Evolutionary conservation across 2,888 invertebrate species (phyloP), one percentile per base, ranked within the genome.

Genomic region (Netelia fuscicornis): DNA sequence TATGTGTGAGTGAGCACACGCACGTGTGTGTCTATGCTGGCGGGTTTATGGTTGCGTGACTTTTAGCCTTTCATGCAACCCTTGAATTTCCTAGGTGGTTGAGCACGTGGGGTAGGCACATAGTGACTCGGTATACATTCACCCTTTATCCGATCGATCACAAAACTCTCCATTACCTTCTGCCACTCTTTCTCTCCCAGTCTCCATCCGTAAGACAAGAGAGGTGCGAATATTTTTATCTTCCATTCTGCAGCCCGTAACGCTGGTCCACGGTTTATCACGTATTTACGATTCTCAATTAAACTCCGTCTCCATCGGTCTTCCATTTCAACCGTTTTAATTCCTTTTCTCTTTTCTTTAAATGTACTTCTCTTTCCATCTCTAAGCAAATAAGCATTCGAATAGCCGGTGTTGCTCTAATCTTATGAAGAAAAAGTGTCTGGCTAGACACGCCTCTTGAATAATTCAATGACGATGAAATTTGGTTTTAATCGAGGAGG

Each of bases 61-160:
- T 37, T 37, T 37, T 37, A 37, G 37, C 6, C 37, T 5, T 48
- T 13, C 13, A 13, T 48, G 13, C 48, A 48, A 48, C 74, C 52
- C 44, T n/a, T 25, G 52, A 60, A 58, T 48, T 17, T 79, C 52
- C 52, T 13, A 42, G 23, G 65, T 62, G 56, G 70, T 3, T 72
- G 67, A 65, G 72, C 71, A 71, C 71, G 72, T 64, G 70, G 82
- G 62, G 81, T 68, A 78, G 78, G 83, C 54, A 23, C 52, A 23
- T 64, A 70, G 76, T 79, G 76, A 72, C 77, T 81, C 54, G 62
- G 80, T 79, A 86, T 84, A 81, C 83, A 68, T 78, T 83, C 77
- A 72, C 64, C 68, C 65, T 81, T 76, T 74, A 81, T 60, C 37
- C 87, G 86, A 87, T 87, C 86, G 86, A 87, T 85, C 81, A 74